These are phyloP conservation scores for Zaprionus ornatus DNA, from an alignment of 1,140 invertebrate genomes.

Conservation along the genomic window DNA sequence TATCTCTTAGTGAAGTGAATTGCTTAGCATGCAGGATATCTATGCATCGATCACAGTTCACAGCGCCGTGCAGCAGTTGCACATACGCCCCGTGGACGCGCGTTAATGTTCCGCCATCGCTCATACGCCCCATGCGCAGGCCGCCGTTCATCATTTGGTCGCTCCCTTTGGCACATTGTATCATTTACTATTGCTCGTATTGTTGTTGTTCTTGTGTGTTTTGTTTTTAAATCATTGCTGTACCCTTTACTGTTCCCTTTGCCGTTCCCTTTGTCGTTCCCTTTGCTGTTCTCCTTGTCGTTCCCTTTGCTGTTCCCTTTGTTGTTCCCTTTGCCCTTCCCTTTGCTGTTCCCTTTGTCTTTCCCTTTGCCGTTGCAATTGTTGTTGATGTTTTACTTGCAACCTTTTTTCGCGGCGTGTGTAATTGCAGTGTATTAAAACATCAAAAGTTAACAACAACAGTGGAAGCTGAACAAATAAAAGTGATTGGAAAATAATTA, in stretches of 20 bases:
- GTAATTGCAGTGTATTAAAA: slow-evolving; percentile 75
- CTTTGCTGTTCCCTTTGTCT: slow-evolving; percentile 8
- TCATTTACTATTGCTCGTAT: neutral
- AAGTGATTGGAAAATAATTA: slow-evolving; percentile 57
- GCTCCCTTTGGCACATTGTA: slow-evolving; percentile 24
- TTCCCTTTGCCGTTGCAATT: slow-evolving; percentile 26
- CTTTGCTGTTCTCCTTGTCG: neutral
- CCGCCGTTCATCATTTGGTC: slow-evolving; percentile 61
- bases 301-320: slow-evolving; percentile 7
- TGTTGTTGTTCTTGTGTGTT: slow-evolving; percentile 34
- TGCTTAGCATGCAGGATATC: neutral
- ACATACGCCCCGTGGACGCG: slow-evolving; percentile 59
- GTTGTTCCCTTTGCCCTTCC: neutral
- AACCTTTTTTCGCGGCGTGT: neutral
- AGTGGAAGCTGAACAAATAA: slow-evolving; percentile 4
- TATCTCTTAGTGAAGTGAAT: too few relatives aligned
- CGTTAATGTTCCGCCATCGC: slow-evolving; percentile 63
- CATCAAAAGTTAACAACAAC: slow-evolving; percentile 64
- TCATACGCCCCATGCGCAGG: slow-evolving; percentile 65
- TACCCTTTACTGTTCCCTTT: neutral
- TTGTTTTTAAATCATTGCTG: slow-evolving; percentile 48
- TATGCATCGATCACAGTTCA: neutral
- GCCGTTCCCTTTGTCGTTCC: slow-evolving; percentile 38
- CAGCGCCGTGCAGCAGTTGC: neutral
- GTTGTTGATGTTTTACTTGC: slow-evolving; percentile 40